Evolutionary conservation across 2,113 vertebrate species (phyloP).

Genomic region (Acinonyx jubatus): DNA sequence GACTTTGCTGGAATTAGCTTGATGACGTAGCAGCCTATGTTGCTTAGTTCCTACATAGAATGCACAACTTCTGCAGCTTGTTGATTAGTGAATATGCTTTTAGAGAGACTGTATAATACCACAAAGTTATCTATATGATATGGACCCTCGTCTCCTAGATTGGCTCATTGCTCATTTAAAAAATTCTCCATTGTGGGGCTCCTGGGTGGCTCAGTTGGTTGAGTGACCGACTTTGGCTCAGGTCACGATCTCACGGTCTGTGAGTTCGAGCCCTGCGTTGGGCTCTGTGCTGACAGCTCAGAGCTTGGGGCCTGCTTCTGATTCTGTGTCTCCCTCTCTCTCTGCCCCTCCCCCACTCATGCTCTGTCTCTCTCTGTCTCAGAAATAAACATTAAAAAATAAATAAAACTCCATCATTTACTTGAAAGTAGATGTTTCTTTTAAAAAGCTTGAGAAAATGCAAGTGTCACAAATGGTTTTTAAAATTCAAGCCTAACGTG

Average conservation of each 20-base stretch:
- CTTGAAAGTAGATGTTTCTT: neutral
- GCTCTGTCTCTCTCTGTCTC: no score
- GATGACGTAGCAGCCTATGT: neutral
- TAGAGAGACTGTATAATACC: neutral
- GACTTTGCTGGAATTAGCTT: accelerated
- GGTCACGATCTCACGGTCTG: no score
- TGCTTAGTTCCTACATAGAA: neutral
- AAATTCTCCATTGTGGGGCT: neutral
- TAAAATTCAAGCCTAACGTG: neutral
- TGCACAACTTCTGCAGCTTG: neutral
- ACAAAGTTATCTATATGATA: neutral
- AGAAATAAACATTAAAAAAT: neutral
- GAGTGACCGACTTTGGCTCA: no score
- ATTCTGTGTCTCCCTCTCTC: no score
- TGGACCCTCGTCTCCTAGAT: neutral
- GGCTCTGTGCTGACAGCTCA: no score
- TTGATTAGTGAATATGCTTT: neutral
- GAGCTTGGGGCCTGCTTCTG: no score
- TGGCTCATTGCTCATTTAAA: neutral
- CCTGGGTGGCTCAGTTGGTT: no score
- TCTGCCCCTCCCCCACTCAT: no score
- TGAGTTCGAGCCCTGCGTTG: no score
- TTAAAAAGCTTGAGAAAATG: neutral
- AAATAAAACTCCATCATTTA: neutral
- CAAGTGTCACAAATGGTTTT: neutral